A percentile compares a stretch with the other conserved stretches of the same genome.
These are phyloP conservation scores for Trichechus manatus DNA, from an alignment of 2,113 vertebrate species.

Conservation along the genomic window DNA sequence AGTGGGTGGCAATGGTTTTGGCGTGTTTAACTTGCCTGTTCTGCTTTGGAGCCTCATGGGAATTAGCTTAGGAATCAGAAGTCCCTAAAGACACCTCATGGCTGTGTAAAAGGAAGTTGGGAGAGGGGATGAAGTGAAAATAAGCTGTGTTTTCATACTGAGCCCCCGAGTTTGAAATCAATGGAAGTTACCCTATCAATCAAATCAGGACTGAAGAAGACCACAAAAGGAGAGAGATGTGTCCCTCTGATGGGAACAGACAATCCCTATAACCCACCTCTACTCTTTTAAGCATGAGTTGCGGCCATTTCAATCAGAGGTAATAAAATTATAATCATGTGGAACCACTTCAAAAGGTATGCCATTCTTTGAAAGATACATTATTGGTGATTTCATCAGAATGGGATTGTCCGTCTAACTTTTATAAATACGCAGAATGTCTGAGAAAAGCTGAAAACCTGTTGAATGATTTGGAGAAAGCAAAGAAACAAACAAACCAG, in stretches of 20 bases:
- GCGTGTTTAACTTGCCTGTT: background rate
- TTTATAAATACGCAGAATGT: background rate
- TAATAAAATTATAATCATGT: background rate
- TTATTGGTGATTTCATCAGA: background rate
- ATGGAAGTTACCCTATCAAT: background rate
- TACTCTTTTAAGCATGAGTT: background rate
- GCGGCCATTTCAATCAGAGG: background rate
- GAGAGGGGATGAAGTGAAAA: background rate
- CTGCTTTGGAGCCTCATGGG: too few relatives aligned
- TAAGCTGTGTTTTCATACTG: background rate
- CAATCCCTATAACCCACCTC: accelerated
- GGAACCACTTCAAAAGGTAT: background rate
- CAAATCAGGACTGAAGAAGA: background rate
- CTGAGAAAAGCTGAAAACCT: background rate
- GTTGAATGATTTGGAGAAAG: background rate
- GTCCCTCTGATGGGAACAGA: background rate
- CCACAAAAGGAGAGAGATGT: background rate
- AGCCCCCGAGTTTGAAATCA: background rate
- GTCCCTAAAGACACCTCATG: background rate
- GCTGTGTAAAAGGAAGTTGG: background rate
- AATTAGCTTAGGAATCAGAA: background rate
- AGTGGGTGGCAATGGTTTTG: background rate
- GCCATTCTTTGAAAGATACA: background rate
- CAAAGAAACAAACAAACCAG: background rate
- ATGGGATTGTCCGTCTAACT: background rate